Percentiles rank a stretch among this genome's conserved stretches.
Evolutionary conservation across 2,113 vertebrate species (phyloP).

Genomic region (Petroica traversi): DNA sequence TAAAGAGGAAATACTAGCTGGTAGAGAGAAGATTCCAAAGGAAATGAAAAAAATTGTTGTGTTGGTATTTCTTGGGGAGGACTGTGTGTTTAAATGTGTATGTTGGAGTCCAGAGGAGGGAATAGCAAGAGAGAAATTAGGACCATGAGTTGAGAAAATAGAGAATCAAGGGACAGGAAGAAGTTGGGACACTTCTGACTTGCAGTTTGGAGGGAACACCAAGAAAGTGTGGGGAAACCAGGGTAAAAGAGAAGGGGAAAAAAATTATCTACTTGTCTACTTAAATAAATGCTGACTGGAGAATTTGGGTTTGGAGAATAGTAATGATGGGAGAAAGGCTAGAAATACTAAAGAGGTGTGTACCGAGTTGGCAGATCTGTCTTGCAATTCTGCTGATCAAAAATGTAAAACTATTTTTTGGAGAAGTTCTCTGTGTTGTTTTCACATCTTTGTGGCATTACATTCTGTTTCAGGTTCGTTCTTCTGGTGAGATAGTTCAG

Average conservation of each 20-base stretch:
- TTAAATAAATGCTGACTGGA: neutral
- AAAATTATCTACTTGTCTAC: neutral
- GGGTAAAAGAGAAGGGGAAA: neutral
- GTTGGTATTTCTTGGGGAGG: neutral
- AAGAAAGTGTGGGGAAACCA: neutral
- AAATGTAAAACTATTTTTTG: neutral
- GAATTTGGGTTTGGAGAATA: neutral
- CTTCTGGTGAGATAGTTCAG: conserved; percentile 85
- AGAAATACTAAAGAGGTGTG: neutral
- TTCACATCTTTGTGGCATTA: neutral
- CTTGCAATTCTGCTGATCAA: neutral
- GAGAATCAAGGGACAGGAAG: neutral
- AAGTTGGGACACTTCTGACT: neutral
- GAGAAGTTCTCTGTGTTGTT: neutral
- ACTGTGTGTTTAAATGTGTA: neutral
- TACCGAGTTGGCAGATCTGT: neutral
- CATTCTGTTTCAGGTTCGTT: conserved; percentile 79
- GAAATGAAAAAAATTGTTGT: neutral
- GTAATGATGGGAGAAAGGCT: neutral
- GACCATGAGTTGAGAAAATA: neutral
- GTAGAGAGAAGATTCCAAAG: neutral
- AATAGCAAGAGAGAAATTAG: neutral
- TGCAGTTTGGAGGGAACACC: neutral
- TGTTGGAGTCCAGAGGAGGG: neutral
- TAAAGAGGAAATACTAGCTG: neutral